These are phyloP conservation scores for Spodoptera picta DNA, from an alignment of 2,888 invertebrate genomes.

Conservation along the genomic window DNA sequence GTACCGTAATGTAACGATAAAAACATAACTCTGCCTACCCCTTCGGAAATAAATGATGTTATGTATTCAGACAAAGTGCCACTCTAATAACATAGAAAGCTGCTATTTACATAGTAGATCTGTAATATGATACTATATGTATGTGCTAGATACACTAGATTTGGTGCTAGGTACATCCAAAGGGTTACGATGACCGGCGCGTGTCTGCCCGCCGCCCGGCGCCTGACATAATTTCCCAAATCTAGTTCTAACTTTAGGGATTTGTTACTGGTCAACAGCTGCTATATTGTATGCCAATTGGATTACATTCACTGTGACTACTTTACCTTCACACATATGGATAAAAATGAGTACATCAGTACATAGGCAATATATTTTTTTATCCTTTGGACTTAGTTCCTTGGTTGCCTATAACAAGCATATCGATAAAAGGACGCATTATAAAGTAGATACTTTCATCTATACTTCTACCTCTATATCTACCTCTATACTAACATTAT, in stretches of 20 bases:
- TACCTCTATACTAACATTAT: no score
- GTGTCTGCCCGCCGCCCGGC: neutral
- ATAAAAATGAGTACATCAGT: neutral
- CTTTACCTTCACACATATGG: no score
- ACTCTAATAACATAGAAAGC: conserved; percentile 19
- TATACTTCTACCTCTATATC: no score
- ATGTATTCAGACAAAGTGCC: conserved; percentile 38
- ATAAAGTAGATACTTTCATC: no score
- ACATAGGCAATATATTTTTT: no score
- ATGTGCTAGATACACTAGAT: conserved; percentile 1
- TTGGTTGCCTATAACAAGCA: no score
- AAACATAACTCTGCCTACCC: no score
- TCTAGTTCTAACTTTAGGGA: neutral
- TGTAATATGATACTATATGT: conserved; percentile 11
- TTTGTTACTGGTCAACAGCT: conserved; percentile 6
- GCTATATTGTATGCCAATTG: neutral
- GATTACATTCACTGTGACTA: neutral
- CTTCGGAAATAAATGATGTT: no score
- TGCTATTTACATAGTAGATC: conserved; percentile 23
- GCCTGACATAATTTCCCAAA: conserved; percentile 11
- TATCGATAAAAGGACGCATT: no score
- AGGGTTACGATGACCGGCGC: conserved; percentile 25
- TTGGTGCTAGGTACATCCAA: conserved; percentile 4
- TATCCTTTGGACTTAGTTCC: no score
- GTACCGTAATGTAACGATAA: no score